These are phyloP conservation scores for Nettapus auritus DNA, from an alignment of 2,113 vertebrate genomes.

Conservation along the genomic window DNA sequence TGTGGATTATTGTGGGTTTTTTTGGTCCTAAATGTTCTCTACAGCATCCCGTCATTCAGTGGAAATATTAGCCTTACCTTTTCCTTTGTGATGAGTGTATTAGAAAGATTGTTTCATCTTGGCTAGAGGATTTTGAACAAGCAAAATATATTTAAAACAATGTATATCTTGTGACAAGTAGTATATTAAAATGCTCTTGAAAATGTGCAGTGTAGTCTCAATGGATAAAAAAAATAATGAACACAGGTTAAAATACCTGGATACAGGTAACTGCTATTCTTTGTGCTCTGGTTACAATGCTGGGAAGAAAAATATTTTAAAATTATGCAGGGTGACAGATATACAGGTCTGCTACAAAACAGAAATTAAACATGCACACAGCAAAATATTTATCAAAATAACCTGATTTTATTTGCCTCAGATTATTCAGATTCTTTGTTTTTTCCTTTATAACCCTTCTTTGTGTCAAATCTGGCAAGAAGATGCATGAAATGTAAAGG, in stretches of 20 bases:
- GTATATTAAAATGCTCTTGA: background rate
- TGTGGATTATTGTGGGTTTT: background rate
- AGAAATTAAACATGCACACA: background rate
- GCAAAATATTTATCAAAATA: background rate
- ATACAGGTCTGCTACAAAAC: background rate
- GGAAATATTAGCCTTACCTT: background rate
- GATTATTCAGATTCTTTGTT: background rate
- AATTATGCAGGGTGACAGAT: background rate
- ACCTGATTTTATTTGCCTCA: background rate
- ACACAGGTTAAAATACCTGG: background rate
- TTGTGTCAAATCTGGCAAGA: background rate
- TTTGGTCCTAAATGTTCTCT: background rate
- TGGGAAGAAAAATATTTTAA: background rate
- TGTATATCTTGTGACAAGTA: background rate
- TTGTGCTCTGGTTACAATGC: background rate
- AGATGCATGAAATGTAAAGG: background rate
- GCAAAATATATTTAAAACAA: background rate
- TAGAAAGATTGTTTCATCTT: background rate
- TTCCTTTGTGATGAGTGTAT: background rate
- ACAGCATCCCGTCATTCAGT: background rate
- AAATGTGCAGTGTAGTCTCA: background rate
- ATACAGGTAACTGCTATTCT: background rate
- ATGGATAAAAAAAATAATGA: accelerated
- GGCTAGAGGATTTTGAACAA: background rate
- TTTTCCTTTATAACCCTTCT: background rate